Percentiles rank a stretch among this genome's conserved stretches.
Conservation (phyloP, 2,797 vertebrate species). For the Rhinophrynus dorsalis region DNA sequence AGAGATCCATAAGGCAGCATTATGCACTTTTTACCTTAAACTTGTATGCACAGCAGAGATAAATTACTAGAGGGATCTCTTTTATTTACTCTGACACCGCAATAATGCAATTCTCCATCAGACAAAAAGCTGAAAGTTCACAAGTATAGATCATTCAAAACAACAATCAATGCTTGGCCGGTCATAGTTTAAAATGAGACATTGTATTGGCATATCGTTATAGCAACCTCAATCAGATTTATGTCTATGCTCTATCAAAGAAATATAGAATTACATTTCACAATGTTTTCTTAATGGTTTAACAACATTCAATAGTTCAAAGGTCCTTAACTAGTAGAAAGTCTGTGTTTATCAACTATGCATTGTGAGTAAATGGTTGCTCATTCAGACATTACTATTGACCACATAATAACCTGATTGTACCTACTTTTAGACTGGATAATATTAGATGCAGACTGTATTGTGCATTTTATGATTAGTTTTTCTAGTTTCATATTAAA, state of each 20-base stretch:
- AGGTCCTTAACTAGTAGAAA: background rate
- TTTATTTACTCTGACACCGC: slow-evolving; percentile 38
- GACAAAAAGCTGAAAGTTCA: slow-evolving; percentile 38
- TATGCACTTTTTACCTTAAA: slow-evolving; percentile 45
- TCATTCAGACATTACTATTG: background rate
- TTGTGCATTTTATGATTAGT: background rate
- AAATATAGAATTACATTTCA: background rate
- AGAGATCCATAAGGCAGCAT: slow-evolving; percentile 17
- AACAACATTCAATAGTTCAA: slow-evolving; percentile 11
- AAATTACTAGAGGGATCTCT: slow-evolving; percentile 26
- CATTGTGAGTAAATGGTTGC: background rate
- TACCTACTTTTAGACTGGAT: background rate
- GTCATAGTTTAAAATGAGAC: slow-evolving; percentile 6
- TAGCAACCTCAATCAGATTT: slow-evolving; percentile 9
- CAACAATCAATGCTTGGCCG: slow-evolving; percentile 32
- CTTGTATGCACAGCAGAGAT: slow-evolving; percentile 28
- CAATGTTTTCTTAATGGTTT: background rate
- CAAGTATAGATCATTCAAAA: slow-evolving; percentile 36
- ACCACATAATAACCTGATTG: background rate
- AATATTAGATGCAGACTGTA: background rate
- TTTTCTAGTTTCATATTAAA: background rate
- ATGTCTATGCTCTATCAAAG: background rate
- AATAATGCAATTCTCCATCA: slow-evolving; percentile 29
- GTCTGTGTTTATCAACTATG: background rate
- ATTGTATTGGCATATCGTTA: background rate